Evolutionary conservation across 2,797 vertebrate species (phyloP), one percentile per base, ranked within the genome.

Genomic region (Alfaro cultratus): DNA sequence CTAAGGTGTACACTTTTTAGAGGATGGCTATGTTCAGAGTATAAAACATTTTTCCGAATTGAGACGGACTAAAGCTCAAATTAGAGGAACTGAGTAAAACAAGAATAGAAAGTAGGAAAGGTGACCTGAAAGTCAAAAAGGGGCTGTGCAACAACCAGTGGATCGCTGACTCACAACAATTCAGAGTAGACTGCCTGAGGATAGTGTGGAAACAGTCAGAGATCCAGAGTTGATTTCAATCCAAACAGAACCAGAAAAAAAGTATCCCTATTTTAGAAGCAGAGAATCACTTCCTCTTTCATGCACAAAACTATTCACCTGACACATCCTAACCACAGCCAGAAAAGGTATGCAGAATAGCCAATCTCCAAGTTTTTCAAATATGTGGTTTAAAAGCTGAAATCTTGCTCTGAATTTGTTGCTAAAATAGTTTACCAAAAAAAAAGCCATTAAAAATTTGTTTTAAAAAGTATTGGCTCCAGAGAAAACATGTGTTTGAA

Each of bases 41-140:
- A 78, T 73, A 79, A 85, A 88, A 86, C 84, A 75, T 76, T 88
- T 85, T 85, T 87, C 80, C 87, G 82, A 80, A 85, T 83, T 78
- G 83, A 84, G 82, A 86, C 23, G 31, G 85, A 77, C 45, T 75
- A 75, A 82, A 80, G 77, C 77, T 55, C 76, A 89, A 89, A 81
- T 31, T 60, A 80, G 60, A 46, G 49, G 39, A 84, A 74, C 51
- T n/a, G 76, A 76, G 77, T 55, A 74, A 82, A 86, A 86, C 73
- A 11, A 71, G n/a, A 77, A 79, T 74, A 86, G 78, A 85, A 47
- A 70, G 34, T 68, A 43, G 73, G 62, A 43, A 76, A 80, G 95
- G 95, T 92, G 90, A 95, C 93, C 91, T 36, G 60, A 79, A 89
- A 91, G 84, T 96, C 88, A 95, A 90, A 95, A 77, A 83, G 93